phyloP scores from a whole-genome alignment of 2,113 vertebrate species.

The Chinchilla lanigera region DNA sequence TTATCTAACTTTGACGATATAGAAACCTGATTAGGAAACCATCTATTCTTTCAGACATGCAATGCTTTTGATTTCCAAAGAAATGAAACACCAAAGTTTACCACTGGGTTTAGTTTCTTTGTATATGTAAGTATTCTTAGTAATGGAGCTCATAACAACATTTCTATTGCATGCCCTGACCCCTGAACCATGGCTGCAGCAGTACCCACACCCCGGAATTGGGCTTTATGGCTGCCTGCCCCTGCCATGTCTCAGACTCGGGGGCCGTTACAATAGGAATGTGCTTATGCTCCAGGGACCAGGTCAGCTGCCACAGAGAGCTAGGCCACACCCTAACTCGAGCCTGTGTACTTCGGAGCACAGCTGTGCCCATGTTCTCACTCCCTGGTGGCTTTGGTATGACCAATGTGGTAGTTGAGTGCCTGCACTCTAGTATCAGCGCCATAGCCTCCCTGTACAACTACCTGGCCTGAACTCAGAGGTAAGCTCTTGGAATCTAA shows the following conservation, averaged over 20 bases:
- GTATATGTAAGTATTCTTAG: background rate
- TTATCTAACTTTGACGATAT: background rate
- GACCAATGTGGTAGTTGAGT: background rate
- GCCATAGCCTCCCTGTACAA: background rate
- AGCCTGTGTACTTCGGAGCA: background rate
- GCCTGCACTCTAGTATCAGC: background rate
- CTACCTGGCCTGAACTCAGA: background rate
- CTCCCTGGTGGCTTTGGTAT: background rate
- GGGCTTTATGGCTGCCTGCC: background rate
- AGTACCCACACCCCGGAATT: background rate
- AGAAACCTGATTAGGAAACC: background rate
- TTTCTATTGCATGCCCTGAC: background rate
- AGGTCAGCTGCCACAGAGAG: background rate
- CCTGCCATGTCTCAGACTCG: background rate
- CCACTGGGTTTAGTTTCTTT: background rate
- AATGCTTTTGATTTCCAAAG: background rate
- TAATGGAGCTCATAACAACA: background rate
- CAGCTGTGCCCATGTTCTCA: background rate
- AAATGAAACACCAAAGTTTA: constrained; percentile 43
- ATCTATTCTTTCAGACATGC: background rate
- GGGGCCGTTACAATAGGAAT: background rate
- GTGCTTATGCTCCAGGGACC: background rate
- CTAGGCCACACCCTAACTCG: too few relatives aligned
- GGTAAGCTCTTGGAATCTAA: background rate
- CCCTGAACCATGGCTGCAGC: background rate